phyloP scores from a whole-genome alignment of 2,797 vertebrate species.

The Amniataba percoides region DNA sequence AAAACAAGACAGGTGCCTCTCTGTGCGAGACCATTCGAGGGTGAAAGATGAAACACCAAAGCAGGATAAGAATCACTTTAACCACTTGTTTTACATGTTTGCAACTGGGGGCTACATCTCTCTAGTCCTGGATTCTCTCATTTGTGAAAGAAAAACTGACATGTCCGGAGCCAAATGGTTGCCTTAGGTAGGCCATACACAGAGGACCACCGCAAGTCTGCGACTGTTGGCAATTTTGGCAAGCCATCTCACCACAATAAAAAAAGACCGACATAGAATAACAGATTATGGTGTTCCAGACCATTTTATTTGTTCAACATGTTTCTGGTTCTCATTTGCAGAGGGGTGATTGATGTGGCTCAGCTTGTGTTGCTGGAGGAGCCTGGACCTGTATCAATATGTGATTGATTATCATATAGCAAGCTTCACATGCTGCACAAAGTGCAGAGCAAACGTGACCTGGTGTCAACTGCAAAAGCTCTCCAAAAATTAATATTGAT shows the following conservation, averaged over 20 bases:
- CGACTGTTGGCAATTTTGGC: constrained; percentile 4
- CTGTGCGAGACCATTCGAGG: background rate
- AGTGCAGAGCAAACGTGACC: background rate
- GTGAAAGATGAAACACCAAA: constrained; percentile 1
- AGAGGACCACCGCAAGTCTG: constrained; percentile 8
- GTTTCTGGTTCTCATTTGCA: constrained; percentile 47
- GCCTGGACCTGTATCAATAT: constrained; percentile 9
- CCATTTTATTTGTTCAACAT: constrained; percentile 45
- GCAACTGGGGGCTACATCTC: background rate
- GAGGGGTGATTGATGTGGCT: constrained; percentile 32
- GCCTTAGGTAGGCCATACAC: constrained; percentile 3
- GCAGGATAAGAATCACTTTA: background rate
- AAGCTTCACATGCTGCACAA: constrained; percentile 17
- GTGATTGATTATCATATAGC: constrained; percentile 4
- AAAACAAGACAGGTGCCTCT: constrained; percentile 31
- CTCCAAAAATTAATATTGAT: background rate
- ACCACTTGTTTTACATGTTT: constrained; percentile 22
- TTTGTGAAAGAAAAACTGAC: constrained; percentile 9
- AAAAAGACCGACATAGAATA: constrained; percentile 18
- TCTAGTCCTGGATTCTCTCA: constrained; percentile 4
- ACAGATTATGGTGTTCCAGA: constrained; percentile 28
- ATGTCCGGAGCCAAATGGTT: constrained; percentile 4
- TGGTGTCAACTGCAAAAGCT: background rate
- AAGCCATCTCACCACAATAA: constrained; percentile 26
- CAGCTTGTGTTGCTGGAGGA: constrained; percentile 20